A percentile compares a stretch with the other conserved stretches of the same genome.
phyloP scores from a whole-genome alignment of 2,113 vertebrate genomes.

The Ammospiza nelsoni region DNA sequence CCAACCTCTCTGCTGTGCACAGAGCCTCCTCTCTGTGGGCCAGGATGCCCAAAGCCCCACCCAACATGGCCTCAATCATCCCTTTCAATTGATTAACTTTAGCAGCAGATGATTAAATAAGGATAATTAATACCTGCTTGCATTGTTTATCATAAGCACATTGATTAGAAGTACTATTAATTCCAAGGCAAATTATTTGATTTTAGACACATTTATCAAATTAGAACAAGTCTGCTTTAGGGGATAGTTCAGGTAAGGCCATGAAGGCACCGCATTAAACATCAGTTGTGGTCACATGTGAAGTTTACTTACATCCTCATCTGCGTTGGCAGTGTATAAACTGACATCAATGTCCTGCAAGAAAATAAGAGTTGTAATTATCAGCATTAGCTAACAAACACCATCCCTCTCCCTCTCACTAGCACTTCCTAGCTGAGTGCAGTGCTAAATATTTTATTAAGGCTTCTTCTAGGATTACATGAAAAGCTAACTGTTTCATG shows the following conservation, averaged over 20 bases:
- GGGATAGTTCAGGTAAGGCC: neutral
- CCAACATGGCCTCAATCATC: neutral
- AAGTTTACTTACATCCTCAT: slow-evolving; percentile 70
- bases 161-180: neutral
- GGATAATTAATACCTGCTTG: neutral
- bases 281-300: neutral
- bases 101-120: neutral
- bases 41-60: neutral
- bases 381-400: neutral
- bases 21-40: neutral
- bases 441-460: neutral
- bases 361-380: slow-evolving; percentile 17
- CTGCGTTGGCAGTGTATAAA: slow-evolving; percentile 75
- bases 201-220: neutral
- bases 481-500: neutral
- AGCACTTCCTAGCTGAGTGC: neutral
- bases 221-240: neutral
- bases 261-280: neutral
- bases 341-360: slow-evolving; percentile 74
- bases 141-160: neutral
- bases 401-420: neutral
- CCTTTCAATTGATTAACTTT: neutral
- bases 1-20: neutral
- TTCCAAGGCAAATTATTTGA: neutral
- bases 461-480: neutral